A percentile compares a stretch with the other conserved stretches of the same genome.
These are phyloP conservation scores for Brassicogethes aeneus DNA, from an alignment of 2,888 invertebrate genomes.

Conservation along the genomic window DNA sequence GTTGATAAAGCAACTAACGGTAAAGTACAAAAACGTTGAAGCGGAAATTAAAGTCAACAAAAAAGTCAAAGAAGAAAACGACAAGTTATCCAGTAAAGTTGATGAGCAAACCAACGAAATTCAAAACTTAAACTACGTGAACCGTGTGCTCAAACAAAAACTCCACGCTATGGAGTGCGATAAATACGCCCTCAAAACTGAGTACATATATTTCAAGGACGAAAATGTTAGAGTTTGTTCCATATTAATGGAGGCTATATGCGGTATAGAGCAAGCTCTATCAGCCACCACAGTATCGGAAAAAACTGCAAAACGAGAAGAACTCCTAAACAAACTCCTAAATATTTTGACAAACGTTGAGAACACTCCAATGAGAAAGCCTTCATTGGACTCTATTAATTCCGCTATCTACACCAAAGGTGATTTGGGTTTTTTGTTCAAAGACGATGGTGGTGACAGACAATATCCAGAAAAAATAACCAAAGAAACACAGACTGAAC, in stretches of 20 bases:
- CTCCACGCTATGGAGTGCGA: constrained; percentile 45
- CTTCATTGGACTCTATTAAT: constrained; percentile 40
- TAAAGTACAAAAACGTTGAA: constrained; percentile 37
- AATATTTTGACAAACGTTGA: constrained; percentile 32
- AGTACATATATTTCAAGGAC: constrained; percentile 41
- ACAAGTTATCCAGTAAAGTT: constrained; percentile 12
- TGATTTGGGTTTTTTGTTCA: constrained; percentile 59
- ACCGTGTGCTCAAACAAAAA: constrained; percentile 45
- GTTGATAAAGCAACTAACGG: constrained; percentile 52
- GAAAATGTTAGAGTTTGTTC: constrained; percentile 48
- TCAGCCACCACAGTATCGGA: constrained; percentile 44
- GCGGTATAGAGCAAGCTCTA: constrained; percentile 50
- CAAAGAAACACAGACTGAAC: neutral
- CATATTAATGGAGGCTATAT: constrained; percentile 53
- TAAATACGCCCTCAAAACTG: constrained; percentile 42
- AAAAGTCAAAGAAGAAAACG: constrained; percentile 11
- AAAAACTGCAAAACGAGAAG: constrained; percentile 45
- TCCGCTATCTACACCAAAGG: constrained; percentile 50
- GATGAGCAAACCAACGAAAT: constrained; percentile 17
- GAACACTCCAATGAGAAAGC: constrained; percentile 33
- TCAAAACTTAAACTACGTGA: constrained; percentile 18
- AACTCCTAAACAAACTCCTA: constrained; percentile 41
- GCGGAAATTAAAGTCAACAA: neutral
- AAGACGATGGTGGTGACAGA: constrained; percentile 28
- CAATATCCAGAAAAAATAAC: neutral